These are phyloP conservation scores for Parus major DNA, from an alignment of 2,113 vertebrate genomes.

Conservation along the genomic window DNA sequence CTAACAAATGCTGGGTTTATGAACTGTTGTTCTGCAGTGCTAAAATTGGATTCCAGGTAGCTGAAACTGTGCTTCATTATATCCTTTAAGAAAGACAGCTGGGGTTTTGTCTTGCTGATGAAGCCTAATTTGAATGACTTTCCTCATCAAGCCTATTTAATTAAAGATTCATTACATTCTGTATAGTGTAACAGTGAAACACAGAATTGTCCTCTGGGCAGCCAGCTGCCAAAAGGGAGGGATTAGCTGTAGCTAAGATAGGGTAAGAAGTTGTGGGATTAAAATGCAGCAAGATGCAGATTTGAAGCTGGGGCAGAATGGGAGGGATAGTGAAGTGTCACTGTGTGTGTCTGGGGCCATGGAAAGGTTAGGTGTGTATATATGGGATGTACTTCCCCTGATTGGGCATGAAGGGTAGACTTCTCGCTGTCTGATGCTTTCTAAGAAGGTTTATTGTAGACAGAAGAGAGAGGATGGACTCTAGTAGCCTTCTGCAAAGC, in stretches of 20 bases:
- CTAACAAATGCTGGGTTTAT: neutral
- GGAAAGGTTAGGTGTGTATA: neutral
- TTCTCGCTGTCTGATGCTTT: neutral
- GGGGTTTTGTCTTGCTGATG: slow-evolving; percentile 36
- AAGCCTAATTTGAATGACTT: slow-evolving; percentile 42
- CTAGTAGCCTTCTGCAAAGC: neutral
- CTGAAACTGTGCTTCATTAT: neutral
- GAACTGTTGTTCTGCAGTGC: neutral
- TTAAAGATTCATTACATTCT: slow-evolving; percentile 48
- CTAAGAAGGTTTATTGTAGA: neutral
- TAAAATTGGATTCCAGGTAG: slow-evolving; percentile 31
- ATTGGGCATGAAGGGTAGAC: neutral
- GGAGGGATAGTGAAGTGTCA: neutral
- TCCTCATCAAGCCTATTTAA: slow-evolving; percentile 42
- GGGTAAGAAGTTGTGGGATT: neutral
- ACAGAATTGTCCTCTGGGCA: neutral
- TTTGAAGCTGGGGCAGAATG: neutral
- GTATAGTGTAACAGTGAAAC: neutral
- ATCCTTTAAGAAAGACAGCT: slow-evolving; percentile 25
- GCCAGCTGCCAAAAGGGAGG: neutral
- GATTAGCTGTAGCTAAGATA: neutral
- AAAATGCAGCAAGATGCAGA: neutral
- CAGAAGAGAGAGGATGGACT: neutral
- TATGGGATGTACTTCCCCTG: neutral
- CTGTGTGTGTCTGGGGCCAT: neutral